These are phyloP conservation scores for Drosophila bocki DNA, from an alignment of 1,140 invertebrate genomes.

Conservation along the genomic window DNA sequence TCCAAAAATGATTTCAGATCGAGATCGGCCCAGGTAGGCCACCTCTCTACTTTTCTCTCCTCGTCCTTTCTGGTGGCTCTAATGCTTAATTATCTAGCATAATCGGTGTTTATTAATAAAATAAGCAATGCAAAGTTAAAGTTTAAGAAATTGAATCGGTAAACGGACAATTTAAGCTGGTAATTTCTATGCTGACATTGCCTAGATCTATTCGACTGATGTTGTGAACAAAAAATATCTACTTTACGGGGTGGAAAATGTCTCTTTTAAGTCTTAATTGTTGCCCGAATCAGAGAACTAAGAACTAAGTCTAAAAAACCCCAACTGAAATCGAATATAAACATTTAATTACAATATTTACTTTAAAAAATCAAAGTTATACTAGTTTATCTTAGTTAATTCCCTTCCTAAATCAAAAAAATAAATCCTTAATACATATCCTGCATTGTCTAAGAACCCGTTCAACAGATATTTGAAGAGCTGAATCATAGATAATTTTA, in stretches of 20 bases:
- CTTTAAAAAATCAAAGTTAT: background rate
- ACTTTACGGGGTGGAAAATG: background rate
- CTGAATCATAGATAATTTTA: background rate
- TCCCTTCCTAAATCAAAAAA: background rate
- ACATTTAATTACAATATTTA: background rate
- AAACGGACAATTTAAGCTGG: background rate
- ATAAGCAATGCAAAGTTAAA: background rate
- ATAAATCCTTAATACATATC: background rate
- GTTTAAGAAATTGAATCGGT: too few relatives aligned
- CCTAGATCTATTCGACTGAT: background rate
- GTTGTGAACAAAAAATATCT: background rate
- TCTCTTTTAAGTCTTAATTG: background rate
- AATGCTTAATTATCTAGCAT: slow-evolving; percentile 22
- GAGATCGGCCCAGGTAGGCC: slow-evolving; percentile 20
- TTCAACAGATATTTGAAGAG: slow-evolving; percentile 24
- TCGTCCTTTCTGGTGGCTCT: slow-evolving; percentile 2
- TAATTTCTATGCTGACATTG: too few relatives aligned
- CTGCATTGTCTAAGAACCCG: too few relatives aligned
- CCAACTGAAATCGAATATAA: background rate
- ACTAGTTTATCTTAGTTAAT: background rate
- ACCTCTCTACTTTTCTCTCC: background rate
- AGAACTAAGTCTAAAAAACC: background rate
- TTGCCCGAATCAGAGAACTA: too few relatives aligned
- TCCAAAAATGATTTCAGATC: slow-evolving; percentile 17
- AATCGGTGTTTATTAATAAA: slow-evolving; percentile 18